Percentiles rank a stretch among this genome's conserved stretches.
Evolutionary conservation across 2,113 vertebrate species (phyloP).

Genomic region (Tenrec ecaudatus): DNA sequence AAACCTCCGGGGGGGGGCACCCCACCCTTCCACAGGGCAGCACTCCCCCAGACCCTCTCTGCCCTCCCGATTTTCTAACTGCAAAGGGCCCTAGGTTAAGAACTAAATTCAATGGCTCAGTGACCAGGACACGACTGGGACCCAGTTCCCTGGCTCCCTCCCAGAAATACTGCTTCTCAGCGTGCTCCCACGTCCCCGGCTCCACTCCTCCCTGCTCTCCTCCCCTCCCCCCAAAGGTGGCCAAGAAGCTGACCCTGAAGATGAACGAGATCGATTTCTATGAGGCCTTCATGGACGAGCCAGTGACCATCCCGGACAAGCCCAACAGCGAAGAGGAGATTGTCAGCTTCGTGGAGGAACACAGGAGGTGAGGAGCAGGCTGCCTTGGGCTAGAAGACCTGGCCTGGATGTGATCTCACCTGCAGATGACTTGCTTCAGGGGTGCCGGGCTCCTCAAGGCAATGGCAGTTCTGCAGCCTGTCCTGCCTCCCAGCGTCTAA

Average conservation of each 20-base stretch:
- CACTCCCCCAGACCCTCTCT: neutral
- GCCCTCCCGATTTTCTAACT: neutral
- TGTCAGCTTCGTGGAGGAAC: constrained; percentile 90
- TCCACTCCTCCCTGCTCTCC: neutral
- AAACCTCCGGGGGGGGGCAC: neutral
- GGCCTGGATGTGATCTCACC: neutral
- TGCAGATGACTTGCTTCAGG: neutral
- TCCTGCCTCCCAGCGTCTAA: neutral
- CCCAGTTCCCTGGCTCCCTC: neutral
- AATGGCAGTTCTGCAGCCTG: neutral
- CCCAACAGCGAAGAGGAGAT: constrained; percentile 93
- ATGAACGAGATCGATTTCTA: constrained; percentile 95
- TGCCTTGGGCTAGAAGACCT: neutral
- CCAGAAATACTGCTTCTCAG: neutral
- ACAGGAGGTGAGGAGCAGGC: constrained; percentile 88
- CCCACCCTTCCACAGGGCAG: too few species aligned
- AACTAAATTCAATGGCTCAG: neutral
- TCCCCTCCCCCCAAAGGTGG: constrained; percentile 86
- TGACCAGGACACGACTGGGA: neutral
- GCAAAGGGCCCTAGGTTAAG: neutral
- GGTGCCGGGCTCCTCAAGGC: neutral
- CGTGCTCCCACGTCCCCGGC: neutral
- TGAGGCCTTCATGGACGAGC: constrained; percentile 94
- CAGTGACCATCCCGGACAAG: constrained; percentile 91
- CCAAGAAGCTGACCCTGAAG: constrained; percentile 93